Conservation (phyloP, 2,113 vertebrate genomes). For the Oncorhynchus tshawytscha region DNA sequence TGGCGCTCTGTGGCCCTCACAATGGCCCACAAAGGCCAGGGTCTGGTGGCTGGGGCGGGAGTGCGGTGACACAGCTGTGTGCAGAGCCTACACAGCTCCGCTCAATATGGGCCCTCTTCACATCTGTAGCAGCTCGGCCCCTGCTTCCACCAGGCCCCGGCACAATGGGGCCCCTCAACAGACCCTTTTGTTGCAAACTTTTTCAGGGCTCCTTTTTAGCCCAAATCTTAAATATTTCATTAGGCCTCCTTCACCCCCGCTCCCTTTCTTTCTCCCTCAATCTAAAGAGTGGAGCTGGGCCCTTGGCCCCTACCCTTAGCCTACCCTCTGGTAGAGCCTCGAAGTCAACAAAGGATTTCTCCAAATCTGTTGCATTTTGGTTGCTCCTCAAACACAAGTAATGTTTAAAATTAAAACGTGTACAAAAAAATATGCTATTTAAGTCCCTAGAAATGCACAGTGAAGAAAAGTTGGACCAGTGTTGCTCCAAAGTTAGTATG, state of each 20-base stretch:
- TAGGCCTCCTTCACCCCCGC: conserved; percentile 65
- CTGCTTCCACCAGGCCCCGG: conserved; percentile 70
- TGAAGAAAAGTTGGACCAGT: neutral
- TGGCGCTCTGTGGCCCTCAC: conserved; percentile 74
- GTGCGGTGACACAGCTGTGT: conserved; percentile 84
- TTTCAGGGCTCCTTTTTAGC: conserved; percentile 75
- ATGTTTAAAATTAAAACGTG: conserved; percentile 61
- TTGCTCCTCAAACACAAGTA: conserved; percentile 57
- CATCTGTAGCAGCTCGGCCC: conserved; percentile 76
- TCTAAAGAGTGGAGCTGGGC: conserved; percentile 57
- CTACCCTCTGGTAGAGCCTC: conserved; percentile 48
- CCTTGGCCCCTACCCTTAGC: conserved; percentile 42
- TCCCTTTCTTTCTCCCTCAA: conserved; percentile 56
- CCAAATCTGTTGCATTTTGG: conserved; percentile 63
- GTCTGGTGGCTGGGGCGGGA: conserved; percentile 83
- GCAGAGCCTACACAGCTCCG: conserved; percentile 79
- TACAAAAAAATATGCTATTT: neutral
- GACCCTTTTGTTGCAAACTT: conserved; percentile 76
- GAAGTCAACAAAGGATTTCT: conserved; percentile 69
- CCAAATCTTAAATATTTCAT: conserved; percentile 89
- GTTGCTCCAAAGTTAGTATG: neutral
- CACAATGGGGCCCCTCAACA: conserved; percentile 75
- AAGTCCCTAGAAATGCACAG: neutral
- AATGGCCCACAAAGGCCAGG: conserved; percentile 81
- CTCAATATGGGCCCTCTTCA: conserved; percentile 86